phyloP scores from a whole-genome alignment of 2,888 invertebrate species.

The Oeneis ivallda region DNA sequence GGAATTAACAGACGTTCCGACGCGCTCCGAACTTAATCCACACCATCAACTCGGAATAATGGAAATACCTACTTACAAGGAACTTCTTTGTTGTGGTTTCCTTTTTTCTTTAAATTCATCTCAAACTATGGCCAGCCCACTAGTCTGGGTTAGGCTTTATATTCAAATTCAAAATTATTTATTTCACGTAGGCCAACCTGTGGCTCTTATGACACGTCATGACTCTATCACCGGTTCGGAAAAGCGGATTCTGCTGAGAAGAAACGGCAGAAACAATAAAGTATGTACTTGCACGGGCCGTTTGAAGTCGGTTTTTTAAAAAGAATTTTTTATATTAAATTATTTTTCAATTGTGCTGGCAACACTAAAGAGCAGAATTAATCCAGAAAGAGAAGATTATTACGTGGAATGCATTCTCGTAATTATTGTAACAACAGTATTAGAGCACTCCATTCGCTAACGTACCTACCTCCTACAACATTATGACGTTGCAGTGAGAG shows the following conservation, averaged over 20 bases:
- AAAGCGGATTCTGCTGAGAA: too few relatives aligned
- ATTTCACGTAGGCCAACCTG: too few relatives aligned
- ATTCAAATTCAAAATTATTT: too few relatives aligned
- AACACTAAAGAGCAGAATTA: not conserved
- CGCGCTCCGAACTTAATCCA: constrained; percentile 16
- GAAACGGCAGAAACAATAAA: too few relatives aligned
- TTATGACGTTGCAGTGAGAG: constrained; percentile 5
- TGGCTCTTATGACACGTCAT: too few relatives aligned
- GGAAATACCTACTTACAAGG: not conserved
- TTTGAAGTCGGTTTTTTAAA: too few relatives aligned
- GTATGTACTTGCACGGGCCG: too few relatives aligned
- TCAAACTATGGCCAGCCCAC: too few relatives aligned
- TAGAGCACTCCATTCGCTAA: constrained; percentile 14
- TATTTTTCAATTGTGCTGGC: not conserved
- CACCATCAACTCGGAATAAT: constrained; percentile 9
- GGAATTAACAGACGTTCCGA: constrained; percentile 55
- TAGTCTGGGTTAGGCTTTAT: too few relatives aligned
- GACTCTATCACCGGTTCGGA: too few relatives aligned
- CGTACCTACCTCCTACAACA: not conserved
- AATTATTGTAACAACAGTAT: constrained; percentile 5
- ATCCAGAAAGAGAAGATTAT: not conserved
- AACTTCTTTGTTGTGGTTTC: not conserved
- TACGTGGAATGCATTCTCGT: constrained; percentile 5
- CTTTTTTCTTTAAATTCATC: not conserved
- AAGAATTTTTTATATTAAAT: too few relatives aligned